Evolutionary conservation across 2,797 vertebrate species (phyloP).

Genomic region (Phrynocephalus vlangalii): DNA sequence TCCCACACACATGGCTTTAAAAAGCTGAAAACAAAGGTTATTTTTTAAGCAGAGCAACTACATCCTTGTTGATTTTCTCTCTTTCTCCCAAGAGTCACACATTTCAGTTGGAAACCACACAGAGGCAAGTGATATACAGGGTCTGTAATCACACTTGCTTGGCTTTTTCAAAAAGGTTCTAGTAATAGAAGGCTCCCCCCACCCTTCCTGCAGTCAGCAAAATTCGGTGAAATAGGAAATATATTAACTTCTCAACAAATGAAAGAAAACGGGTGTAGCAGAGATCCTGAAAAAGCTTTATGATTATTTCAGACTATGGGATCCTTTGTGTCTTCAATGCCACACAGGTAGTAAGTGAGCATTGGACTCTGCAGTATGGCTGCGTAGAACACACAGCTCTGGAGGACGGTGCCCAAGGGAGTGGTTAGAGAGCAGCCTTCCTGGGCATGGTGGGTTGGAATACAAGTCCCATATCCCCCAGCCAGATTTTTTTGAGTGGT

Average conservation of each 20-base stretch:
- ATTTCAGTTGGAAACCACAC: slow-evolving; percentile 43
- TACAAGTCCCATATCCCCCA: background rate
- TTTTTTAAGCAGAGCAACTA: slow-evolving; percentile 48
- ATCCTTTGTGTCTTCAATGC: slow-evolving; percentile 28
- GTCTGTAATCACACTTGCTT: slow-evolving; percentile 36
- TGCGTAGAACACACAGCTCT: background rate
- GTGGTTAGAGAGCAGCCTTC: background rate
- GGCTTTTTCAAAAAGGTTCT: slow-evolving; percentile 29
- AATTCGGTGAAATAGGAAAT: slow-evolving; percentile 46
- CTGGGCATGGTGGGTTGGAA: background rate
- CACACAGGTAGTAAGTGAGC: slow-evolving; percentile 50
- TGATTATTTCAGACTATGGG: slow-evolving; percentile 50
- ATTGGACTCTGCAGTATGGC: slow-evolving; percentile 10
- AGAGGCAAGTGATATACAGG: slow-evolving; percentile 34
- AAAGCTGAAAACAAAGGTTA: slow-evolving; percentile 40
- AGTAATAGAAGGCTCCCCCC: background rate
- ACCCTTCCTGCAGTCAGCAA: slow-evolving; percentile 36
- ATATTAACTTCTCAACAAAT: slow-evolving; percentile 35
- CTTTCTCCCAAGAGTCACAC: slow-evolving; percentile 45
- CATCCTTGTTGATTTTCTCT: slow-evolving; percentile 47
- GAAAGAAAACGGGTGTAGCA: slow-evolving; percentile 40
- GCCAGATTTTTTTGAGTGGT: background rate
- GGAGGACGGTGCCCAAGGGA: background rate
- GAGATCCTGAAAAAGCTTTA: slow-evolving; percentile 41
- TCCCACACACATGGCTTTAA: slow-evolving; percentile 10